Evolutionary conservation across 2,113 vertebrate genomes (phyloP).

Genomic region (Perccottus glenii): DNA sequence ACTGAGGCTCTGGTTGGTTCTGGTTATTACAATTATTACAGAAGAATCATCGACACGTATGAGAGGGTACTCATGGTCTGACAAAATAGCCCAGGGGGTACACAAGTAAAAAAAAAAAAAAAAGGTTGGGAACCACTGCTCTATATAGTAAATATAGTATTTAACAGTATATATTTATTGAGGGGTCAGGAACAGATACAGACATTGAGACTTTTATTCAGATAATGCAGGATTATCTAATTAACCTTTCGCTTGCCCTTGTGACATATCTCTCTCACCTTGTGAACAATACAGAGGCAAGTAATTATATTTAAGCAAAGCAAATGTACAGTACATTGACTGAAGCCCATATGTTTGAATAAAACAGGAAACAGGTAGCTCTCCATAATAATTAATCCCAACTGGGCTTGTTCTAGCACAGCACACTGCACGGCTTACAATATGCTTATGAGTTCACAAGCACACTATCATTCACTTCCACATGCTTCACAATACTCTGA

Average conservation of each 20-base stretch:
- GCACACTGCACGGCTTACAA: slow-evolving; percentile 23
- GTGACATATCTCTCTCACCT: not conserved
- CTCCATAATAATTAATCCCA: slow-evolving; percentile 29
- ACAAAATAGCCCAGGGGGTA: too few species aligned
- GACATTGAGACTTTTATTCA: too few species aligned
- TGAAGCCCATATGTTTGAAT: slow-evolving; percentile 14
- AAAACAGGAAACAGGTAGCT: slow-evolving; percentile 6
- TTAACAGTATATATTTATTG: too few species aligned
- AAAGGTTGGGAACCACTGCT: too few species aligned
- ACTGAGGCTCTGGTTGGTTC: too few species aligned
- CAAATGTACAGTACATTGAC: slow-evolving; percentile 2
- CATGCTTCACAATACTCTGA: slow-evolving; percentile 51
- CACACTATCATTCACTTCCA: slow-evolving; percentile 61
- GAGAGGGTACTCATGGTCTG: too few species aligned
- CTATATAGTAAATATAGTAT: too few species aligned
- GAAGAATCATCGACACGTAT: too few species aligned
- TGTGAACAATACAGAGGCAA: not conserved
- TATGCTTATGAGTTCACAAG: slow-evolving; percentile 51
- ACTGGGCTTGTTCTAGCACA: not conserved
- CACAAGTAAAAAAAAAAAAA: too few species aligned
- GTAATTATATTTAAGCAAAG: not conserved
- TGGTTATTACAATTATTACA: too few species aligned
- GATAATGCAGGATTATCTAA: too few species aligned
- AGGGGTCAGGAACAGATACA: too few species aligned
- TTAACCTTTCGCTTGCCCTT: not conserved